Evolutionary conservation across 2,888 invertebrate species (phyloP).

Genomic region (Cancer borealis): DNA sequence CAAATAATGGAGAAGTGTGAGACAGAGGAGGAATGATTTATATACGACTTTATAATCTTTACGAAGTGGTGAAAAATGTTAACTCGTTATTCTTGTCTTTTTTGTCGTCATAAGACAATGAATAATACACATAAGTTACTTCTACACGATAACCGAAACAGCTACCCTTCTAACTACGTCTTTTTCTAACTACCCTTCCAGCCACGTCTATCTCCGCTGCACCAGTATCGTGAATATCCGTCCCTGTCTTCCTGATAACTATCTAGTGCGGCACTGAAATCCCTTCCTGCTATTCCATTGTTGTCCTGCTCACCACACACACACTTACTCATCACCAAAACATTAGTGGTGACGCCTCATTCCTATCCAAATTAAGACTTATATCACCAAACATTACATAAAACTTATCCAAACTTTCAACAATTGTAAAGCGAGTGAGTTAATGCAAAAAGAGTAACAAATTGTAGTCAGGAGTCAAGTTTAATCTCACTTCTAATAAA

Average conservation of each 20-base stretch:
- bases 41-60: neutral
- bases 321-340: too few relatives aligned
- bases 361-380: too few relatives aligned
- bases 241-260: neutral
- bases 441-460: too few relatives aligned
- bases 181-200: neutral
- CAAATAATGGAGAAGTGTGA: neutral
- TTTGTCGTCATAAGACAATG: neutral
- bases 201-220: neutral
- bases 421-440: too few relatives aligned
- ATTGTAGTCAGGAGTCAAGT: too few relatives aligned
- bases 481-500: too few relatives aligned
- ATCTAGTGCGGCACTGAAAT: slow-evolving; percentile 14
- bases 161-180: neutral
- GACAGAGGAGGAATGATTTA: neutral
- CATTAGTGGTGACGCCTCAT: too few relatives aligned
- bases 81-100: neutral
- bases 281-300: neutral
- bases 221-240: neutral
- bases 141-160: neutral
- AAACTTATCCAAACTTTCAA: too few relatives aligned
- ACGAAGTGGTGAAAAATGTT: neutral
- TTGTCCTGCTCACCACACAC: neutral
- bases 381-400: too few relatives aligned
- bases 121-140: neutral